Conservation (phyloP, 2,797 vertebrate species). For the Intellagama lesueurii region DNA sequence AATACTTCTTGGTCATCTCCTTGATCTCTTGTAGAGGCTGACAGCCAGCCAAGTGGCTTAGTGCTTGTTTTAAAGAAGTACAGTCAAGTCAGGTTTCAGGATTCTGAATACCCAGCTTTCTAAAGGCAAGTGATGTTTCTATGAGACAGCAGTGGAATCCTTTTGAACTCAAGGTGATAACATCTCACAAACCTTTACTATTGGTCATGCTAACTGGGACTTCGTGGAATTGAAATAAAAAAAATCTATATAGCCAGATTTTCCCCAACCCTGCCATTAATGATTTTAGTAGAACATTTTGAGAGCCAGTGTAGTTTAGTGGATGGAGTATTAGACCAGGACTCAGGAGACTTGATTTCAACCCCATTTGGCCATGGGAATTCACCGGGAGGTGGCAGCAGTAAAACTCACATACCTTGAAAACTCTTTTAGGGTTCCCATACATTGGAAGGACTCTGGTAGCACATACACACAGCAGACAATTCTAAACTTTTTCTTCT, state of each 20-base stretch:
- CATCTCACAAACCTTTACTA: neutral
- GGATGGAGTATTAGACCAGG: no score
- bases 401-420: no score
- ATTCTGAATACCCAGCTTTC: neutral
- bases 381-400: no score
- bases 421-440: no score
- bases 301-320: no score
- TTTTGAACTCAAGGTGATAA: neutral
- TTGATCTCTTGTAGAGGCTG: no score
- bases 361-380: no score
- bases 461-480: no score
- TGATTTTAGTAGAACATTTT: slow-evolving; percentile 43
- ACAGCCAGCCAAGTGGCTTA: neutral
- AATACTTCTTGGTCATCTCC: no score
- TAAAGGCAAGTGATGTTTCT: slow-evolving; percentile 37
- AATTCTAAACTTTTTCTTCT: slow-evolving; percentile 6
- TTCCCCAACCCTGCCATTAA: neutral
- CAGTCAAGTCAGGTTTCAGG: slow-evolving; percentile 9
- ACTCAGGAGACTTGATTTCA: no score
- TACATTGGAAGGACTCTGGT: no score
- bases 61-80: neutral
- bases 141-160: neutral
- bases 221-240: neutral
- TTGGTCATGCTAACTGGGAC: neutral
- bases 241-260: no score